Evolutionary conservation across 1,140 invertebrate species (phyloP), one percentile per base, ranked within the genome.

Genomic region (Aethina tumida): DNA sequence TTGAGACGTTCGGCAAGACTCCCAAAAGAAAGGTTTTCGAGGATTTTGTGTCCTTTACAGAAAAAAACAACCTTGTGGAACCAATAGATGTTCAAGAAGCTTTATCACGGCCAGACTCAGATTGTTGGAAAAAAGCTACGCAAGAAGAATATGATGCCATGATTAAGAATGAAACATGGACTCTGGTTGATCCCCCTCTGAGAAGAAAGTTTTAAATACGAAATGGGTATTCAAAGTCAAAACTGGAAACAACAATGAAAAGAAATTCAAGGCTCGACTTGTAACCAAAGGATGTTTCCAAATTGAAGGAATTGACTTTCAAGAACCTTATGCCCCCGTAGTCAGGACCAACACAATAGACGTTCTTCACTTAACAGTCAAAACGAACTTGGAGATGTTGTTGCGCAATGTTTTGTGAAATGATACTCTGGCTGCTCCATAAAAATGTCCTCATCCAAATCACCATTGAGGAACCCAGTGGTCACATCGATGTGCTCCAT

Each of bases 171-270:
- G 49, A 55, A 10, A 60, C 59, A 9, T 60, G 55, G 56, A 45
- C 30, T 25, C 30, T 52, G 25, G 41, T 48, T 7, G 39, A 53
- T 18, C 33, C 33, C 40, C 41, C 47, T 37, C 41, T 38, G 29
- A 45, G 30, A 41, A 29, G 24, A 55, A 49, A 39, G 33, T 34
- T 1, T 46, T 59, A 15, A 47, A 55, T 12, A 47, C 43, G 26
- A 55, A 55, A 47, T 69, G 64, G 68, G 62, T 70, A 3, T 68
- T 49, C 33, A 60, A 47, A 45, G 49, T 16, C 1, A 47, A 38
- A 22, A 14, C 21, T 14, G 21, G 17, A 14, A 14, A 40, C 25
- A 17, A n/a, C 12, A 21, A 20, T 6, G n/a, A 12, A 27, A 30
- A 22, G 5, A 40, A 39, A 32, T n/a, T n/a, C n/a, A n/a, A n/a